Percentiles rank a stretch among this genome's conserved stretches.
Evolutionary conservation across 2,797 vertebrate genomes (phyloP).

Genomic region (Acomys russatus): DNA sequence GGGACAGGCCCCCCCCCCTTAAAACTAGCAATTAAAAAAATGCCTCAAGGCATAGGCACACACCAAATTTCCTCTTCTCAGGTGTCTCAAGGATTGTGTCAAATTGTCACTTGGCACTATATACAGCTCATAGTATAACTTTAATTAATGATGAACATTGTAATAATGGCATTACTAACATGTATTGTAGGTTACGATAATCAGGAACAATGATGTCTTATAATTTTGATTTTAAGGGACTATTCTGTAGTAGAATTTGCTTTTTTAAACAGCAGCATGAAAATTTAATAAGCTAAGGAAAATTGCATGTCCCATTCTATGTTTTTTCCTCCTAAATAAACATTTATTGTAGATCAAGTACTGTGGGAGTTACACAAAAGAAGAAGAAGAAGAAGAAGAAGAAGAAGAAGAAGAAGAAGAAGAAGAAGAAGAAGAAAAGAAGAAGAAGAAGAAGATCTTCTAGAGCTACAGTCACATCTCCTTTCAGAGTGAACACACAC

Average conservation of each 20-base stretch:
- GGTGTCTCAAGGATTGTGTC: background rate
- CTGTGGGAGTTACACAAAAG: slow-evolving; percentile 18
- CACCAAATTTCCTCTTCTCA: background rate
- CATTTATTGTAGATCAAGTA: background rate
- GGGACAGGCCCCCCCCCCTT: background rate
- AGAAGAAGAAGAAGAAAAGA: too few relatives aligned
- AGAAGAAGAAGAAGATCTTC: background rate
- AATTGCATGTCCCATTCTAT: background rate
- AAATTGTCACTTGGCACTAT: background rate
- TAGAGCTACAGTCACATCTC: background rate
- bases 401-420: too few relatives aligned
- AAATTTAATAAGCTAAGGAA: slow-evolving; percentile 59
- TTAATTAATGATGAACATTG: background rate
- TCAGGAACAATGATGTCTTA: background rate
- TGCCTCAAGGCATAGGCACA: background rate
- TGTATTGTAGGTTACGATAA: slow-evolving; percentile 3
- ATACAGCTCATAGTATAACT: background rate
- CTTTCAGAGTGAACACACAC: background rate
- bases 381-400: background rate
- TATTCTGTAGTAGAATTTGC: slow-evolving; percentile 44
- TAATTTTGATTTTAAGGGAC: slow-evolving; percentile 24
- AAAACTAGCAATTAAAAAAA: background rate
- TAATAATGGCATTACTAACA: background rate
- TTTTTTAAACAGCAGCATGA: slow-evolving; percentile 43
- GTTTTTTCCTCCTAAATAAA: background rate